phyloP scores from a whole-genome alignment of 2,113 vertebrate species.

The Callospermophilus lateralis region DNA sequence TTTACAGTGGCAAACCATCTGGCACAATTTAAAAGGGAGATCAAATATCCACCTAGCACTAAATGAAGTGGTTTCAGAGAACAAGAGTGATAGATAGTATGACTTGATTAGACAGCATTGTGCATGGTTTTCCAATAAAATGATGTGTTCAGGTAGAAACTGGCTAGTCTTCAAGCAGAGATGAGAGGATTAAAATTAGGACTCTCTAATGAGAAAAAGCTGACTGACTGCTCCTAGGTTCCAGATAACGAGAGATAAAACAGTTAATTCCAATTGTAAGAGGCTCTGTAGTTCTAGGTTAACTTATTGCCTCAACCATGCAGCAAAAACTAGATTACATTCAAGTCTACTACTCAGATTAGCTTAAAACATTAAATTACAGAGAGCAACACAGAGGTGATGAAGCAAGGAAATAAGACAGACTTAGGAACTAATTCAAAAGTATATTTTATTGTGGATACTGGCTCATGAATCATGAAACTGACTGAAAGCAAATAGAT shows the following conservation, averaged over 20 bases:
- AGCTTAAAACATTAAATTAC: background rate
- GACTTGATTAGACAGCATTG: background rate
- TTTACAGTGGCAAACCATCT: background rate
- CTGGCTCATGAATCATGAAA: background rate
- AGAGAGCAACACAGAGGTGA: background rate
- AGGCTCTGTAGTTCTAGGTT: background rate
- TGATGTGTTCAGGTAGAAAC: background rate
- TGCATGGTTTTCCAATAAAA: background rate
- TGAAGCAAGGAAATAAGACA: background rate
- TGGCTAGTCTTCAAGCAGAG: background rate
- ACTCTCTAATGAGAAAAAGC: background rate
- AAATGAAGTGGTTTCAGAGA: background rate
- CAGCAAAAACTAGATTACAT: background rate
- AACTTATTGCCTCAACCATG: background rate
- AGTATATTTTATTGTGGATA: background rate
- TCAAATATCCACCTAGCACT: background rate
- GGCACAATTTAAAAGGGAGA: background rate
- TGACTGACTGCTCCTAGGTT: background rate
- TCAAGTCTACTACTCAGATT: slow-evolving; percentile 17
- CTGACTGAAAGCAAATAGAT: slow-evolving; percentile 30
- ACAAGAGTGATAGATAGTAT: background rate
- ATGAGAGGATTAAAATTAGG: background rate
- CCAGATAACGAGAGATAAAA: background rate
- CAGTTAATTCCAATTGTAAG: background rate
- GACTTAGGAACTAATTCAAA: slow-evolving; percentile 4